Evolutionary conservation across 2,888 invertebrate genomes (phyloP).

Genomic region (Phyto melanocephala): DNA sequence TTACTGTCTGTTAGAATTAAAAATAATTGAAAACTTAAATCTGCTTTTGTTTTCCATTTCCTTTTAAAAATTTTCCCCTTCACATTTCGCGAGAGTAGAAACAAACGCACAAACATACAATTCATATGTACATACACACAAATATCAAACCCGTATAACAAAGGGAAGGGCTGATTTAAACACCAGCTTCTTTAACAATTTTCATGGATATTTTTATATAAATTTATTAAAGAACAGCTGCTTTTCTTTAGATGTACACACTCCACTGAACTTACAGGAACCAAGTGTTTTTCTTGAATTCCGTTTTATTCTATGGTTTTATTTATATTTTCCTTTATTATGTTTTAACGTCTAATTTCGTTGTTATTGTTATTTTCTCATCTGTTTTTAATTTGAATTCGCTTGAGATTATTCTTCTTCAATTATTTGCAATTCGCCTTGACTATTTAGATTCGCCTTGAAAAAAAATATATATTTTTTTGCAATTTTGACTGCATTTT

Average conservation of each 20-base stretch:
- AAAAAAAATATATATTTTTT: constrained; percentile 35
- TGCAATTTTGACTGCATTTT: constrained; percentile 40
- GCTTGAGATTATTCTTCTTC: constrained; percentile 13
- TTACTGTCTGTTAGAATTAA: too few species aligned
- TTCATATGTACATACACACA: constrained; percentile 8
- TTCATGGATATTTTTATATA: too few species aligned
- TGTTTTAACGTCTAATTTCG: constrained; percentile 40
- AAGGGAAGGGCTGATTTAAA: neutral
- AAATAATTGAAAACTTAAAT: too few species aligned
- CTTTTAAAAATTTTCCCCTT: neutral
- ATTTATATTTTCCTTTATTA: constrained; percentile 55
- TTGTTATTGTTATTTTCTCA: constrained; percentile 63
- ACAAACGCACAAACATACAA: neutral
- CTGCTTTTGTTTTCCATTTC: too few species aligned
- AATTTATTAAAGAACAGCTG: constrained; percentile 60
- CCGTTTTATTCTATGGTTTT: constrained; percentile 40
- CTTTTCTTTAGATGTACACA: constrained; percentile 16
- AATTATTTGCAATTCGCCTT: constrained; percentile 41
- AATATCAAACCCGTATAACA: neutral
- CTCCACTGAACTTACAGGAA: neutral
- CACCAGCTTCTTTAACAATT: constrained; percentile 21
- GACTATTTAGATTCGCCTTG: constrained; percentile 48
- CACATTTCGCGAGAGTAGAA: constrained; percentile 34
- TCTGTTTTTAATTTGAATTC: constrained; percentile 53
- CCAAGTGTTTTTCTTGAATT: constrained; percentile 45